Evolutionary conservation across 2,113 vertebrate genomes (phyloP).

Genomic region (Tautogolabrus adspersus): DNA sequence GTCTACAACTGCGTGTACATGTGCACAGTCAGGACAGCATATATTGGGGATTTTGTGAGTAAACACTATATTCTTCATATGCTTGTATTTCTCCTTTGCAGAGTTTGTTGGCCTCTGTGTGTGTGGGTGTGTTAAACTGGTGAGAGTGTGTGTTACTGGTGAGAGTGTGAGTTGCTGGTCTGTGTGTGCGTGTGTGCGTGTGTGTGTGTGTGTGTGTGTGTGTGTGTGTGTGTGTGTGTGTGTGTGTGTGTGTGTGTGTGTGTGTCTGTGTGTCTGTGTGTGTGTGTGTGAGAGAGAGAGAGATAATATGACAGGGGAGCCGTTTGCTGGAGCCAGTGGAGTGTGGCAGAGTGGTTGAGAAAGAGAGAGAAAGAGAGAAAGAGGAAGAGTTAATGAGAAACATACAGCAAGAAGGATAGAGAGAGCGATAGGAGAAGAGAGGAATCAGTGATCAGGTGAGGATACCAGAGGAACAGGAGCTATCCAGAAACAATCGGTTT

Average conservation of each 20-base stretch:
- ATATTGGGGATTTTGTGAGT: constrained; percentile 18
- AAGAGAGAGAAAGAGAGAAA: constrained; percentile 35
- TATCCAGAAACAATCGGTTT: constrained; percentile 71
- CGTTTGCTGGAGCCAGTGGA: constrained; percentile 80
- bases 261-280: neutral
- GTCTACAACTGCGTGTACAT: neutral
- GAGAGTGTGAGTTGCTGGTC: constrained; percentile 15
- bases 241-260: constrained; percentile 15
- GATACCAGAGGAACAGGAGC: constrained; percentile 69
- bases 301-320: constrained; percentile 82
- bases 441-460: constrained; percentile 67
- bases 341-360: constrained; percentile 75
- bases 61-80: constrained; percentile 32
- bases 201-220: neutral
- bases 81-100: constrained; percentile 13
- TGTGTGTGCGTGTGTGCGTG: neutral
- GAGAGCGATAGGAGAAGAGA: constrained; percentile 57
- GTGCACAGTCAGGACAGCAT: constrained; percentile 15
- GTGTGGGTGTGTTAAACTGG: constrained; percentile 3
- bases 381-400: constrained; percentile 66
- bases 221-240: constrained; percentile 11
- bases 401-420: constrained; percentile 53
- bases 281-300: constrained; percentile 18
- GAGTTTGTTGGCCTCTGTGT: neutral
- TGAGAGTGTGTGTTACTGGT: neutral